A percentile compares a stretch with the other conserved stretches of the same genome.
Conservation (phyloP, 2,888 invertebrate genomes). For the Margaritifera margaritifera region DNA sequence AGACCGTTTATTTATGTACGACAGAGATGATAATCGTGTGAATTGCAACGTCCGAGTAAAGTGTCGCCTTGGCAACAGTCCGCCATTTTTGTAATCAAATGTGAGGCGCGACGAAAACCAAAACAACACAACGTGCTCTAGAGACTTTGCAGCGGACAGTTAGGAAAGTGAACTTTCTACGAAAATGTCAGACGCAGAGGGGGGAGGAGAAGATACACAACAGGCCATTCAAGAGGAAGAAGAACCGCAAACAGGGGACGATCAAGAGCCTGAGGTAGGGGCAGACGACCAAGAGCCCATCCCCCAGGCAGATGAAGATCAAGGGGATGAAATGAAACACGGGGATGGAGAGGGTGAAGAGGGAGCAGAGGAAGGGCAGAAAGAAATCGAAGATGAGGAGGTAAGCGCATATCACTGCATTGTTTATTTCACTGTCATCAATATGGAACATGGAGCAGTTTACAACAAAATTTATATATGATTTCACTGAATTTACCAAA, state of each 20-base stretch:
- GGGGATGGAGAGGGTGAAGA: constrained; percentile 44
- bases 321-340: constrained; percentile 46
- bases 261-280: constrained; percentile 46
- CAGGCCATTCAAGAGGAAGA: constrained; percentile 32
- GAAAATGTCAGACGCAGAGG: constrained; percentile 51
- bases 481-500: too few species aligned
- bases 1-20: too few species aligned
- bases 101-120: constrained; percentile 18
- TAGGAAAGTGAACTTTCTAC: not conserved
- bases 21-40: too few species aligned
- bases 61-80: constrained; percentile 49
- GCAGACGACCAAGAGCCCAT: constrained; percentile 46
- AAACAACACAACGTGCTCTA: constrained; percentile 8
- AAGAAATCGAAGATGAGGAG: too few species aligned
- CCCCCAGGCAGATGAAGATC: constrained; percentile 46
- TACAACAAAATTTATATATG: too few species aligned
- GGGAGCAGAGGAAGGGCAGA: constrained; percentile 45
- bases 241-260: constrained; percentile 42
- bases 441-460: too few species aligned
- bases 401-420: too few species aligned
- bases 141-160: too few species aligned
- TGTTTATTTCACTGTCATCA: too few species aligned
- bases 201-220: constrained; percentile 11
- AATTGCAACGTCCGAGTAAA: constrained; percentile 10
- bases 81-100: constrained; percentile 56